phyloP scores from a whole-genome alignment of 2,888 invertebrate species.

The Drosophila aldrichi region DNA sequence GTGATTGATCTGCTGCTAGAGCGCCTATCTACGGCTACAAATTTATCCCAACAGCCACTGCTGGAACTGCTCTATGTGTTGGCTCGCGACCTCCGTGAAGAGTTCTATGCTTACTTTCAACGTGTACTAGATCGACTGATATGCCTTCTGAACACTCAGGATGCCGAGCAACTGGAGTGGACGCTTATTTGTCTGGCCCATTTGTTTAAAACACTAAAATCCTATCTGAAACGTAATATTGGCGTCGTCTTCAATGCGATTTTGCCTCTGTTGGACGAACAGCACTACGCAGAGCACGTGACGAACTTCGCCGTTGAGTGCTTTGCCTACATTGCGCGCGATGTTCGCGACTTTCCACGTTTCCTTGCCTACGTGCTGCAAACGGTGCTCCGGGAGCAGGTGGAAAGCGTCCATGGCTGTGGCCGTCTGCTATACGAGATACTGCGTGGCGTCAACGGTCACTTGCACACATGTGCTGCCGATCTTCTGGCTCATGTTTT shows the following conservation, averaged over 20 bases:
- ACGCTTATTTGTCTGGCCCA: conserved; percentile 94
- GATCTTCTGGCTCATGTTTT: conserved; percentile 90
- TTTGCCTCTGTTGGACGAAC: conserved; percentile 91
- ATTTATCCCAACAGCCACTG: conserved; percentile 91
- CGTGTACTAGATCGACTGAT: conserved; percentile 91
- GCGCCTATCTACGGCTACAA: conserved; percentile 90
- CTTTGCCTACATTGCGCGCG: conserved; percentile 97
- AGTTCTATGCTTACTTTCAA: conserved; percentile 95
- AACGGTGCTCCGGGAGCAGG: conserved; percentile 88
- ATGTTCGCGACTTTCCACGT: conserved; percentile 91
- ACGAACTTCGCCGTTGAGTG: conserved; percentile 98
- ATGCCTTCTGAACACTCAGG: conserved; percentile 89
- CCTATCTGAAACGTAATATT: conserved; percentile 92
- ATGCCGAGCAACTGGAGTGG: conserved; percentile 94
- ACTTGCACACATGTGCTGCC: conserved; percentile 94
- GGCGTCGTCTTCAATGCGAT: conserved; percentile 89
- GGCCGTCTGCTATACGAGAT: conserved; percentile 96
- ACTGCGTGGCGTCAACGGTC: conserved; percentile 91
- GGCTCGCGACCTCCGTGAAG: conserved; percentile 94
- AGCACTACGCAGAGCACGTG: conserved; percentile 91
- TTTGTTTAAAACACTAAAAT: conserved; percentile 95
- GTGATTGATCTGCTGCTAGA: conserved; percentile 90
- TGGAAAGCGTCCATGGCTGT: conserved; percentile 92
- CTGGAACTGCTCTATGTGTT: conserved; percentile 94
- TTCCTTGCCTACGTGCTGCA: conserved; percentile 90